phyloP scores from a whole-genome alignment of 2,113 vertebrate genomes.

The Chloropsis cyanopogon region DNA sequence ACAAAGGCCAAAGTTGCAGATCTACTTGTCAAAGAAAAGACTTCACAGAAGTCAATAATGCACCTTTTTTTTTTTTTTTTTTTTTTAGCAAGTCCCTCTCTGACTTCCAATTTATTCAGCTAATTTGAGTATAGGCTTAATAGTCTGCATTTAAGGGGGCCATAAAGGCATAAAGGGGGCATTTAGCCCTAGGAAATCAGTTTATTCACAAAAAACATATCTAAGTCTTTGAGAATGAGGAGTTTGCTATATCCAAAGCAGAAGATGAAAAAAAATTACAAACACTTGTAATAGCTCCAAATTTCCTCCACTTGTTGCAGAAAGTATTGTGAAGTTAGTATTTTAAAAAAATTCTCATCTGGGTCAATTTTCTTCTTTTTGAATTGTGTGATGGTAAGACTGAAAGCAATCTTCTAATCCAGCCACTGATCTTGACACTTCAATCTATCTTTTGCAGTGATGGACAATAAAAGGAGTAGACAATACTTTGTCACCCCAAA shows the following conservation, averaged over 20 bases:
- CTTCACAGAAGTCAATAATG: not conserved
- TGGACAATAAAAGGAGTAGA: not conserved
- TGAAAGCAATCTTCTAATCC: slow-evolving; percentile 20
- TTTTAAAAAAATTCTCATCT: not conserved
- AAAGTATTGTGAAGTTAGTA: not conserved
- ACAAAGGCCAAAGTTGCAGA: not conserved
- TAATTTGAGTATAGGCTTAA: not conserved
- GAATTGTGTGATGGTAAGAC: not conserved
- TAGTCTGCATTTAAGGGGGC: not conserved
- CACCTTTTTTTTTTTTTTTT: not conserved
- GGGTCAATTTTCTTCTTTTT: slow-evolving; percentile 14
- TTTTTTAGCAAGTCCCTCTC: not conserved
- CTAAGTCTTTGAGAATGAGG: not conserved
- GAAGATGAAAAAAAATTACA: not conserved
- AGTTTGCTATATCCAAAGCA: not conserved
- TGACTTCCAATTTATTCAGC: not conserved
- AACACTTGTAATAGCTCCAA: not conserved
- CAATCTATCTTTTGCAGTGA: slow-evolving; percentile 23
- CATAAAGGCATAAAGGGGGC: not conserved
- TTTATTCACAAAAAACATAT: not conserved
- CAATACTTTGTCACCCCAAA: not conserved
- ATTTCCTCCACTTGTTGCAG: not conserved
- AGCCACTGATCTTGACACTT: slow-evolving; percentile 11
- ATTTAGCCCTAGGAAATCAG: not conserved
- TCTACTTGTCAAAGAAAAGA: not conserved